phyloP scores from a whole-genome alignment of 2,113 vertebrate species.

The Gymnorhina tibicen region DNA sequence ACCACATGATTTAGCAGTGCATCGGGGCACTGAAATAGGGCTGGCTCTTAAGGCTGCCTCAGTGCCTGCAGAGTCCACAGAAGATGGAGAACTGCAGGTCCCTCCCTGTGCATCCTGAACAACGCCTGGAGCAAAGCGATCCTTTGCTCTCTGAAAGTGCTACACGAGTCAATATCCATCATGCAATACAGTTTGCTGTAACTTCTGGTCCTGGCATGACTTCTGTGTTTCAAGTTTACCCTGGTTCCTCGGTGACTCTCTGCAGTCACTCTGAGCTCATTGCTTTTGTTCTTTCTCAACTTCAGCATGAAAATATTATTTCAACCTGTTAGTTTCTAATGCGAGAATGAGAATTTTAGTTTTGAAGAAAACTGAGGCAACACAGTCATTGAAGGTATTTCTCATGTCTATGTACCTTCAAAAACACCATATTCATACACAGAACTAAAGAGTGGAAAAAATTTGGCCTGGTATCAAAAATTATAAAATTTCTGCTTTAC shows the following conservation, averaged over 20 bases:
- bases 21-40: neutral
- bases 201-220: neutral
- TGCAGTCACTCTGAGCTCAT: neutral
- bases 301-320: neutral
- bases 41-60: neutral
- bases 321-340: neutral
- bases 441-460: neutral
- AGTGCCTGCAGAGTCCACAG: neutral
- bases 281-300: neutral
- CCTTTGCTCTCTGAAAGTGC: neutral
- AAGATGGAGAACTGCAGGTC: neutral
- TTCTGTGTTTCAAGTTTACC: neutral
- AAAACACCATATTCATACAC: neutral
- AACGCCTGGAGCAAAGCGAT: neutral
- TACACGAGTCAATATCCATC: neutral
- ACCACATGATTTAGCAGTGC: neutral
- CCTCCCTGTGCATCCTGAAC: neutral
- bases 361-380: neutral
- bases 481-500: neutral
- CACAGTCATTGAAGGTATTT: neutral
- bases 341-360: neutral
- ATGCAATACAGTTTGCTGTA: neutral
- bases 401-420: neutral
- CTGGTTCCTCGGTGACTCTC: neutral
- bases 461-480: neutral